phyloP scores from a whole-genome alignment of 2,113 vertebrate species.

The Anhinga rufa region DNA sequence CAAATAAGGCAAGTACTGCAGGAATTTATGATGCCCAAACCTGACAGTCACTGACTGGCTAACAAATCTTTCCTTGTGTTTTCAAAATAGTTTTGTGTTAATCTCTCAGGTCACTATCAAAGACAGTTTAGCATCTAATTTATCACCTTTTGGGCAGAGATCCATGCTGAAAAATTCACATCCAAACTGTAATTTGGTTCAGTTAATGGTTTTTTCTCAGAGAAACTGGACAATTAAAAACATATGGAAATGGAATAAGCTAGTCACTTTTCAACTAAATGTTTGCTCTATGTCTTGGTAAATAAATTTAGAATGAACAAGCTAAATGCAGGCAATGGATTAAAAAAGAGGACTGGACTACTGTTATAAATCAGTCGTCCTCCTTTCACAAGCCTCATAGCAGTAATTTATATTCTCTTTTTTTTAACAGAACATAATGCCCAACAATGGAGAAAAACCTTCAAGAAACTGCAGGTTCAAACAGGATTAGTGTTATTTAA shows the following conservation, averaged over 20 bases:
- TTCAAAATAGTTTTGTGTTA: constrained; percentile 46
- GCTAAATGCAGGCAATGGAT: constrained; percentile 34
- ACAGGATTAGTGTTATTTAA: not conserved
- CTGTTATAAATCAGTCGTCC: constrained; percentile 24
- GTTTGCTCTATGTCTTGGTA: constrained; percentile 38
- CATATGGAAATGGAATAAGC: constrained; percentile 43
- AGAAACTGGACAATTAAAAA: constrained; percentile 60
- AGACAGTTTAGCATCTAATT: constrained; percentile 61
- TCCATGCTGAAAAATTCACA: constrained; percentile 55
- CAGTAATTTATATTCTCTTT: not conserved
- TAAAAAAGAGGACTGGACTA: constrained; percentile 1
- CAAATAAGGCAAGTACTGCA: not conserved
- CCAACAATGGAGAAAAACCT: not conserved
- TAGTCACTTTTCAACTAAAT: constrained; percentile 51
- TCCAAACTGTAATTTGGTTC: constrained; percentile 61
- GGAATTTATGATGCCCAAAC: not conserved
- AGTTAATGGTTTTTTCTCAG: constrained; percentile 59
- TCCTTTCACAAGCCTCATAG: constrained; percentile 2
- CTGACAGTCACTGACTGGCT: not conserved
- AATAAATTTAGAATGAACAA: constrained; percentile 56
- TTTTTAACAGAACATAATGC: not conserved
- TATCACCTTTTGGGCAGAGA: constrained; percentile 63
- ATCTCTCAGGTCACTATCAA: constrained; percentile 52
- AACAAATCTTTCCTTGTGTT: constrained; percentile 47
- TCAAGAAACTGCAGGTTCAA: not conserved